These are phyloP conservation scores for Propithecus deckenii DNA, from an alignment of 2,797 vertebrate genomes.

Conservation along the genomic window DNA sequence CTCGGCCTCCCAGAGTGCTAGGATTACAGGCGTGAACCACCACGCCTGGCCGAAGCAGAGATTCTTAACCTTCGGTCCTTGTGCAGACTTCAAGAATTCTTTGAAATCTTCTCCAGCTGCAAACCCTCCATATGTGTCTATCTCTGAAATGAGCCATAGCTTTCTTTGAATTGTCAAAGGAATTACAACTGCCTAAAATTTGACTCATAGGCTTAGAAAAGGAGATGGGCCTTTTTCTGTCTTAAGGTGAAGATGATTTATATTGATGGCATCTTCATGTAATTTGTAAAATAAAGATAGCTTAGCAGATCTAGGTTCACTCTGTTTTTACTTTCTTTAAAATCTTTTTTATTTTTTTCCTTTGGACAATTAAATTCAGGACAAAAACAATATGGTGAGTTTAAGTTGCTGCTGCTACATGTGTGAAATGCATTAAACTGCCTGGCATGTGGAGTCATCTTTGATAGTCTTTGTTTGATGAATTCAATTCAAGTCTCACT, in stretches of 20 bases:
- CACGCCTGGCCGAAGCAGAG: not conserved
- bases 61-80: not conserved
- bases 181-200: not conserved
- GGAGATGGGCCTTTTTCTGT: not conserved
- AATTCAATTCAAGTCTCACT: conserved; percentile 25
- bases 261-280: not conserved
- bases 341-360: conserved; percentile 85
- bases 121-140: not conserved
- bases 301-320: not conserved
- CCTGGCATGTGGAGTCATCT: conserved; percentile 75
- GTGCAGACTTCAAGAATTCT: not conserved
- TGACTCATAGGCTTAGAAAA: not conserved
- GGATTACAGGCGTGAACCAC: no score
- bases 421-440: conserved; percentile 73
- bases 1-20: no score
- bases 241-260: not conserved
- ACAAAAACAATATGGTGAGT: conserved; percentile 99
- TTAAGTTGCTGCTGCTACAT: conserved; percentile 72
- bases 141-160: not conserved
- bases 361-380: conserved; percentile 94
- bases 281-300: conserved; percentile 15
- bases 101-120: not conserved
- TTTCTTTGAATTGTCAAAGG: conserved; percentile 8
- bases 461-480: conserved; percentile 57
- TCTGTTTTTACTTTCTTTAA: conserved; percentile 78